A percentile compares a stretch with the other conserved stretches of the same genome.
phyloP scores from a whole-genome alignment of 2,797 vertebrate genomes.

The Danio aesculapii region DNA sequence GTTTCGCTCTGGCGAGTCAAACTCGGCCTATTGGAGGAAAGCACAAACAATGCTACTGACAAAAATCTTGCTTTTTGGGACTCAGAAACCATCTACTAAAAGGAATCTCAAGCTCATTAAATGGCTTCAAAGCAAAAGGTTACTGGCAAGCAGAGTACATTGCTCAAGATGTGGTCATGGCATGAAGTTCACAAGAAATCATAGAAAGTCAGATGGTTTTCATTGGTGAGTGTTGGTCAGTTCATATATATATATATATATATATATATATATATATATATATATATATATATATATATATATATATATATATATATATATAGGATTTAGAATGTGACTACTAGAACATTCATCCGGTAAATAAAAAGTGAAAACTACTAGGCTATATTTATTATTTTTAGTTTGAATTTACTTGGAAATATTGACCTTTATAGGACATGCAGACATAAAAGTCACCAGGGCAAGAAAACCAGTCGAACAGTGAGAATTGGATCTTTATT shows the following conservation, averaged over 20 bases:
- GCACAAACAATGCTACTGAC: background rate
- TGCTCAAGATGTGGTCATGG: slow-evolving; percentile 16
- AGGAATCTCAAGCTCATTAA: background rate
- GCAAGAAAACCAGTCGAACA: background rate
- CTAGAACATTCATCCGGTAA: too few relatives aligned
- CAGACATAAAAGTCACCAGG: background rate
- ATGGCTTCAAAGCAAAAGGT: too few relatives aligned
- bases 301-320: too few relatives aligned
- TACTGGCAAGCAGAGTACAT: too few relatives aligned
- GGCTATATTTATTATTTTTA: too few relatives aligned
- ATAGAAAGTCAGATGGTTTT: background rate
- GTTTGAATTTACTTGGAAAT: too few relatives aligned
- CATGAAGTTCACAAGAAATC: background rate
- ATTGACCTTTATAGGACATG: background rate
- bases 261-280: too few relatives aligned
- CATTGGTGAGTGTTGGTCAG: background rate
- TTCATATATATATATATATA: too few relatives aligned
- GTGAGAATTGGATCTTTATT: background rate
- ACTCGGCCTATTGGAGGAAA: background rate
- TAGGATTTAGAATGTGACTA: too few relatives aligned
- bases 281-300: too few relatives aligned
- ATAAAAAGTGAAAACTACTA: too few relatives aligned
- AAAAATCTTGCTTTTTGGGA: slow-evolving; percentile 1
- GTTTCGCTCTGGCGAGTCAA: too few relatives aligned
- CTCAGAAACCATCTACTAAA: background rate